Base-by-base conservation (phyloP, 1,140 invertebrate genomes). In the Penaeus japonicus region DNA sequence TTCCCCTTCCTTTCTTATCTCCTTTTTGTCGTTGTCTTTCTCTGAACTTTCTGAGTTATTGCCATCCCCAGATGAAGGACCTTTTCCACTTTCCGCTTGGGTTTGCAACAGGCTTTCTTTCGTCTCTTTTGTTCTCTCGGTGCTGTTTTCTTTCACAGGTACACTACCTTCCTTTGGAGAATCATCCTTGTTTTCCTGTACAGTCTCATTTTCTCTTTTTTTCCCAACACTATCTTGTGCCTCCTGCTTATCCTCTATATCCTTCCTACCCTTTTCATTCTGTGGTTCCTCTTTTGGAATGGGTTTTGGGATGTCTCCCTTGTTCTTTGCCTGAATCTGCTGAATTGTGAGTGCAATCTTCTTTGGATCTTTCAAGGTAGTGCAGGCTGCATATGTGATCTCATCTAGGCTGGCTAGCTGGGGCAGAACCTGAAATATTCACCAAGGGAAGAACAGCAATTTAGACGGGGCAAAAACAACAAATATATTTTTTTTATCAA, bases 391-490 rank as follows among this genome's bases (percentile, higher is more conserved):
- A 32, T 87, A 87, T 18, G 59, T 87, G 30, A 87, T 79, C 30
- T 87, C 85, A 57, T 87, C 85, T n/a, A 87, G 39, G 77, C 78
- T 82, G 62, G 85, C 85, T 24, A 87, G 62, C 24, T 87, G 85
- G 4, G 85, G 85, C 27, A 87, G 62, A 70, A 84, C 39, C 83
- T 84, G 83, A 35, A 75, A 84, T 1, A 55, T 3, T 20, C 1
- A 7, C 5, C 47, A 22, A 30, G 22, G 3, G 2, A 55, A 57
- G 17, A 35, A 7, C 27, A 75, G n/a, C 35, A 24, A 0, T 78
- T 24, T 22, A 32, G 17, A 18, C 24, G 30, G 24, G 35, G 27
- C 4, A 17, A 30, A 18, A 10, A 17, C 18, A 73, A 12, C 18
- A 73, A 73, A 30, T 73, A 30, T 20, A n/a, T 20, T n/a, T 22